Conservation (phyloP, 2,797 vertebrate species). For the Crypturellus tataupa region DNA sequence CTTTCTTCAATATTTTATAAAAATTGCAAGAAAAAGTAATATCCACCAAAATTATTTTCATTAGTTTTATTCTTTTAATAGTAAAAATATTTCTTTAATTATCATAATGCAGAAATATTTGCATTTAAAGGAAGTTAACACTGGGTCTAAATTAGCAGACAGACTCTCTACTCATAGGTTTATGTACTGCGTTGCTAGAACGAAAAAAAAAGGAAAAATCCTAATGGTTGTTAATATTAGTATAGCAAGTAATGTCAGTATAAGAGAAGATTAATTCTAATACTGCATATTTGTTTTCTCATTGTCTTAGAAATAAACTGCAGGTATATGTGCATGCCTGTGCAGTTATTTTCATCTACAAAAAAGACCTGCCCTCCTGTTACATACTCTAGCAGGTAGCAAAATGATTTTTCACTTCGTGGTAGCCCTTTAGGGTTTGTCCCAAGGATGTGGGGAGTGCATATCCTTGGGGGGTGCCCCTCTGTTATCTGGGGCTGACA, state of each 20-base stretch:
- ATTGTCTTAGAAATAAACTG: neutral
- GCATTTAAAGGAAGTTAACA: neutral
- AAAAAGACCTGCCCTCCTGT: neutral
- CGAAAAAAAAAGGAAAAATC: constrained; percentile 21
- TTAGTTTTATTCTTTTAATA: constrained; percentile 25
- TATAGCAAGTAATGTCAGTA: neutral
- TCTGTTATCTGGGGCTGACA: fast-evolving
- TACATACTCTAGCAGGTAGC: neutral
- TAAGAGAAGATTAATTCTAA: neutral
- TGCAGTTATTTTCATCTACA: neutral
- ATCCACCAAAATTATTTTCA: neutral
- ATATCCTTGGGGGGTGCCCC: fast-evolving
- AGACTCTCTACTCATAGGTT: neutral
- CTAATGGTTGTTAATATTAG: neutral
- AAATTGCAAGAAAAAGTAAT: neutral
- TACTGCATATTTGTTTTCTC: neutral
- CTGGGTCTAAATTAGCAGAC: neutral
- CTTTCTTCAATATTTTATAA: neutral
- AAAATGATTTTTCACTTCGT: neutral
- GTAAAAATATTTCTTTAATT: constrained; percentile 29
- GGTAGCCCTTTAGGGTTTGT: fast-evolving
- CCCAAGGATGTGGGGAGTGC: neutral
- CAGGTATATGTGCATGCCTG: too few relatives aligned
- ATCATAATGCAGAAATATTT: neutral
- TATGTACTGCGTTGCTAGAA: neutral